Conservation (phyloP, 2,888 invertebrate species). For the Meandrusa payeni region DNA sequence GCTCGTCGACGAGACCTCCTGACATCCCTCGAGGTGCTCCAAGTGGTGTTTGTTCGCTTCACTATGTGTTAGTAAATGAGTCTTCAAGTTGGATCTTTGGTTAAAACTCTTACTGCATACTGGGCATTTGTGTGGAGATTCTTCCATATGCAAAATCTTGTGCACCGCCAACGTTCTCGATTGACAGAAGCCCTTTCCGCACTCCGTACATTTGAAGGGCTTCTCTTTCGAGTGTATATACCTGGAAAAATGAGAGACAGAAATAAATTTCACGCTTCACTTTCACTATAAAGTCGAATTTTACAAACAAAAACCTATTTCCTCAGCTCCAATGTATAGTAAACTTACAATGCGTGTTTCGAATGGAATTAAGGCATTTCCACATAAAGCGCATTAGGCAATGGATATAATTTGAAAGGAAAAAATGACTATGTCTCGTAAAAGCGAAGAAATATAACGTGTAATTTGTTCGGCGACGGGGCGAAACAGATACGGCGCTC, state of each 20-base stretch:
- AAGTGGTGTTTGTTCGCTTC: slow-evolving; percentile 80
- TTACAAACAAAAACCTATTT: background rate
- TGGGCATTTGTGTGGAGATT: slow-evolving; percentile 95
- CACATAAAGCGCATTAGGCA: slow-evolving; percentile 60
- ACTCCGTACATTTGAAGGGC: slow-evolving; percentile 97
- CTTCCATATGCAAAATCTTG: slow-evolving; percentile 95
- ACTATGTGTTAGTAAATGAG: slow-evolving; percentile 93
- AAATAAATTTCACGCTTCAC: slow-evolving; percentile 37
- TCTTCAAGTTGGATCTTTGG: slow-evolving; percentile 95
- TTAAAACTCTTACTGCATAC: slow-evolving; percentile 94
- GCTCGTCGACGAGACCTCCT: slow-evolving; percentile 76
- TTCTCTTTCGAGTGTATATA: slow-evolving; percentile 99
- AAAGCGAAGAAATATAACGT: slow-evolving; percentile 78
- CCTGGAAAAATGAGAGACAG: slow-evolving; percentile 77
- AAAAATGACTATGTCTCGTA: slow-evolving; percentile 69
- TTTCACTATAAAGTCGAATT: slow-evolving; percentile 40
- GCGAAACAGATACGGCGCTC: slow-evolving; percentile 78
- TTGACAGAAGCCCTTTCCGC: slow-evolving; percentile 99
- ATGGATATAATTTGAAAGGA: slow-evolving; percentile 54
- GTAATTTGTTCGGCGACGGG: slow-evolving; percentile 76
- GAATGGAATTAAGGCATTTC: slow-evolving; percentile 55
- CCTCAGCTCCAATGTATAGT: slow-evolving; percentile 12
- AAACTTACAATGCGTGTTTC: slow-evolving; percentile 41
- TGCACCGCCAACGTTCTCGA: slow-evolving; percentile 97
- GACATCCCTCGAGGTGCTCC: slow-evolving; percentile 74